Evolutionary conservation across 2,797 vertebrate genomes (phyloP), one percentile per base, ranked within the genome.

Genomic region (Hippocampus kuda): DNA sequence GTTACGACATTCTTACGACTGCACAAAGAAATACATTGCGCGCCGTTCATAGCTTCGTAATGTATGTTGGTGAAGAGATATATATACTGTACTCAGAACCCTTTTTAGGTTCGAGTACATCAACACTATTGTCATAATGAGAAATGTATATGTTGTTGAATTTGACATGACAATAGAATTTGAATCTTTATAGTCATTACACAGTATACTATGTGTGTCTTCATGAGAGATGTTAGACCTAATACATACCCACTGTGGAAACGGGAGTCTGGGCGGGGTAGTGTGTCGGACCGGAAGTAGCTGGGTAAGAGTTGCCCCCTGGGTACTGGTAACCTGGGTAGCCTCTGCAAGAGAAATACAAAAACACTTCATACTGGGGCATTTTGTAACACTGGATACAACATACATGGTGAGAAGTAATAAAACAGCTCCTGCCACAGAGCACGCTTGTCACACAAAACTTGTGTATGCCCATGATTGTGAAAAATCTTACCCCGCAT

Each of bases 261-360:
- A 92, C 93, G 67, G 94, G 92, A 82, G 93, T 90, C 83, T 94
- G 95, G 63, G 92, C 86, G 65, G 93, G 91, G 81, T 96, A 98
- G 79, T 92, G 93, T 42, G 89, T 89, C 34, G 94, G 89, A 79
- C 93, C 94, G 49, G 92, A 90, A 72, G 92, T 90, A 76, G 92
- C 87, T 81, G 97, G 94, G 78, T 95, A 98, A 2, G 91, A 88
- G 81, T 93, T 93, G 53, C 92, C 91, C 71, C 91, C 84, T 69
- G 93, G 91, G 53, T 93, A 99, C 76, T 94, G 91, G 80, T 94
- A 98, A 79, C 80, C 91, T 56, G 93, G 92, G 83, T 94, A 99
- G 78, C 93, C 93, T 77, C 91, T 91, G 81, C n/a, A 85, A 81
- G 44, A 42, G n/a, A 64, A n/a, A 64, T 48, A 44, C 46, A 30